These are phyloP conservation scores for Troides aeacus DNA, from an alignment of 2,888 invertebrate genomes.

Conservation along the genomic window DNA sequence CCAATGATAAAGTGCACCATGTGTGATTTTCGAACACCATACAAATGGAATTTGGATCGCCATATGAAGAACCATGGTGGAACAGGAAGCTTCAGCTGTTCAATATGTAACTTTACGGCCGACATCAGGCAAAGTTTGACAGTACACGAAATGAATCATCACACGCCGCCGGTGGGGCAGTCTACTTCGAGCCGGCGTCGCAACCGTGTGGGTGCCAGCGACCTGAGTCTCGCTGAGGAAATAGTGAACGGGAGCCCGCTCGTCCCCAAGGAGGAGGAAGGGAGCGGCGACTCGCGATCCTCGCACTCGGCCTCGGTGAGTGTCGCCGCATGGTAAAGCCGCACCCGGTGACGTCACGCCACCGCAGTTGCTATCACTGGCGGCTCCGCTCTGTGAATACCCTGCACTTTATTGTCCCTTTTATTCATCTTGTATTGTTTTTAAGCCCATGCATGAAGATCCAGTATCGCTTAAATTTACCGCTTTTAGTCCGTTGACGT, in stretches of 20 bases:
- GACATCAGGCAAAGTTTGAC: slow-evolving; percentile 95
- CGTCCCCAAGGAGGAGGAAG: slow-evolving; percentile 72
- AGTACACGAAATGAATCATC: slow-evolving; percentile 95
- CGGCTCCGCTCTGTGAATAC: slow-evolving; percentile 32
- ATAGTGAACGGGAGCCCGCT: slow-evolving; percentile 50
- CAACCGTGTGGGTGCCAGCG: slow-evolving; percentile 88
- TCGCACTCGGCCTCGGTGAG: slow-evolving; percentile 71
- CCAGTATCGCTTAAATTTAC: slow-evolving; percentile 34
- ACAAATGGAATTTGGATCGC: slow-evolving; percentile 95
- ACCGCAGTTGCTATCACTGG: slow-evolving; percentile 51
- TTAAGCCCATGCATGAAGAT: slow-evolving; percentile 42
- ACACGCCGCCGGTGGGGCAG: slow-evolving; percentile 89
- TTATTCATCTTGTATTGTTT: slow-evolving; percentile 44
- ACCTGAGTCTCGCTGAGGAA: slow-evolving; percentile 66
- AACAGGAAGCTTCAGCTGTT: slow-evolving; percentile 90
- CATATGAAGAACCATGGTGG: slow-evolving; percentile 96
- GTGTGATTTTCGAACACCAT: slow-evolving; percentile 95
- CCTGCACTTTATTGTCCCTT: slow-evolving; percentile 30
- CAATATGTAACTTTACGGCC: slow-evolving; percentile 93
- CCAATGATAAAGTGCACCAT: slow-evolving; percentile 96
- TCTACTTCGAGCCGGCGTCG: slow-evolving; percentile 80
- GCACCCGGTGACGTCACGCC: slow-evolving; percentile 69
- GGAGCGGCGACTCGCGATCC: slow-evolving; percentile 74
- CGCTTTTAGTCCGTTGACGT: neutral
- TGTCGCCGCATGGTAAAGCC: slow-evolving; percentile 52